Percentiles rank a stretch among this genome's conserved stretches.
Conservation (phyloP, 1,140 invertebrate species). For the Neomicropteryx cornuta region DNA sequence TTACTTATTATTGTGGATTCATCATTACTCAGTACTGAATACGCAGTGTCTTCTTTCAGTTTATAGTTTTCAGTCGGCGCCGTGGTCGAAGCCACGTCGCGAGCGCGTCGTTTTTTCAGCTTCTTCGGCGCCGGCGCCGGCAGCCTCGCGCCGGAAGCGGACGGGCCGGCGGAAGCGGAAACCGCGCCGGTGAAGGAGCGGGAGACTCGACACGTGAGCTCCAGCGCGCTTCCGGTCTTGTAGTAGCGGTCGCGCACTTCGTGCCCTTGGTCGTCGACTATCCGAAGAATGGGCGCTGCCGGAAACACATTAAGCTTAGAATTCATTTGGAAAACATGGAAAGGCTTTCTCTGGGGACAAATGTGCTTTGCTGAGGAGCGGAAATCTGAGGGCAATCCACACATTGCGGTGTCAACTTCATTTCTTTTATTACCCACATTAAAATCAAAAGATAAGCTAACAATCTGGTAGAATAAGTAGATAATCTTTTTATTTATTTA, state of each 20-base stretch:
- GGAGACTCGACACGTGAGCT: slow-evolving; percentile 50
- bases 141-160: slow-evolving; percentile 24
- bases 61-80: slow-evolving; percentile 19
- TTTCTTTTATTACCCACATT: background rate
- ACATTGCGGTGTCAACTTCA: background rate
- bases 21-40: slow-evolving; percentile 34
- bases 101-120: background rate
- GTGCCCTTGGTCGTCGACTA: slow-evolving; percentile 55
- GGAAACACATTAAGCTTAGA: slow-evolving; percentile 14
- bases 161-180: slow-evolving; percentile 20
- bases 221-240: slow-evolving; percentile 59
- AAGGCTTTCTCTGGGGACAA: too few relatives aligned
- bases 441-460: background rate
- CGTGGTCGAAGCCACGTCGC: slow-evolving; percentile 16
- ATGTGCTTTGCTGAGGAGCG: too few relatives aligned
- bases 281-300: slow-evolving; percentile 51
- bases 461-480: background rate
- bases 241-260: slow-evolving; percentile 58
- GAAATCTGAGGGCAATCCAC: background rate
- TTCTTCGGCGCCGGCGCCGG: slow-evolving; percentile 20
- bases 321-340: too few relatives aligned
- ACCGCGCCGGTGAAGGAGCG: slow-evolving; percentile 19
- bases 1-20: too few relatives aligned
- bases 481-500: too few relatives aligned
- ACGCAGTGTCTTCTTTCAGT: slow-evolving; percentile 27